Conservation (phyloP, 1,140 invertebrate genomes). For the Platyura marginata region DNA sequence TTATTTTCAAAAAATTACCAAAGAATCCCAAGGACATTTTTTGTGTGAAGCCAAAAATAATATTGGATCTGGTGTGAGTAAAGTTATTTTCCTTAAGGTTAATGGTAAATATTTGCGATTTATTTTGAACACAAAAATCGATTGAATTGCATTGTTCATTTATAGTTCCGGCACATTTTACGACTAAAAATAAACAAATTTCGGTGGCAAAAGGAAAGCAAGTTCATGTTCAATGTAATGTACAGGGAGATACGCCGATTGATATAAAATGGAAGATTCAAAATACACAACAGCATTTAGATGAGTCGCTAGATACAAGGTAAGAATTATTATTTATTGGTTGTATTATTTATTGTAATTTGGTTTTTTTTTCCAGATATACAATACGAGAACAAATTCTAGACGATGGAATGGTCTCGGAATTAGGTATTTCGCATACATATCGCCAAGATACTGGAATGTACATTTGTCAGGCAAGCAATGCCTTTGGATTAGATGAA, state of each 20-base stretch:
- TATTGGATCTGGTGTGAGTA: constrained; percentile 72
- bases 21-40: constrained; percentile 76
- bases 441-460: constrained; percentile 74
- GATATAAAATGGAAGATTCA: constrained; percentile 64
- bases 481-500: constrained; percentile 75
- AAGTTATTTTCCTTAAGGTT: constrained; percentile 71
- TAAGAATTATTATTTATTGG: constrained; percentile 10
- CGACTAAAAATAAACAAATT: constrained; percentile 55
- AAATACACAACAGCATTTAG: constrained; percentile 35
- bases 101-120: constrained; percentile 69
- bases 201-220: constrained; percentile 54
- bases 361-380: constrained; percentile 28
- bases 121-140: too few relatives aligned
- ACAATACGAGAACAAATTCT: constrained; percentile 51
- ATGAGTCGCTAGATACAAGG: constrained; percentile 45
- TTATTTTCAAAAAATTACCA: constrained; percentile 57
- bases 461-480: constrained; percentile 73
- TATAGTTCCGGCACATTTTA: constrained; percentile 66
- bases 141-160: too few relatives aligned
- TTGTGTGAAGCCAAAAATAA: constrained; percentile 83
- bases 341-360: neutral
- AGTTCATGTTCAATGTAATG: constrained; percentile 68
- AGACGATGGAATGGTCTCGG: constrained; percentile 65
- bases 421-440: constrained; percentile 64
- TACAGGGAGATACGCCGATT: constrained; percentile 73